A percentile compares a stretch with the other conserved stretches of the same genome.
Conservation (phyloP, 1,140 invertebrate species). For the Anastrepha obliqua region DNA sequence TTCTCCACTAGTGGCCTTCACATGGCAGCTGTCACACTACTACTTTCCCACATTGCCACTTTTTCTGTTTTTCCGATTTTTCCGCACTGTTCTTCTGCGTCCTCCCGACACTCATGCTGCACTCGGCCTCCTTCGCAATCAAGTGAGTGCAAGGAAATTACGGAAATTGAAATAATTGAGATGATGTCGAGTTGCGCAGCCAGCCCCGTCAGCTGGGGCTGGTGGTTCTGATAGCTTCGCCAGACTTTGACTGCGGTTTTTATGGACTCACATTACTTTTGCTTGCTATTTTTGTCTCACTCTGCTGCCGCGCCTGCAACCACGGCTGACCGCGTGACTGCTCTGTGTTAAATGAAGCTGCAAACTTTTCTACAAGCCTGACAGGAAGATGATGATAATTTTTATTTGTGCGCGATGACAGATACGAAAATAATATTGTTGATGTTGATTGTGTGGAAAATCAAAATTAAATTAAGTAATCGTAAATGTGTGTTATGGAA, state of each 20-base stretch:
- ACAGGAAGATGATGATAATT: slow-evolving; percentile 31
- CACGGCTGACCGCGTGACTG: neutral
- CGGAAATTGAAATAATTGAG: slow-evolving; percentile 46
- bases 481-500: neutral
- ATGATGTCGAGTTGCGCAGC: neutral
- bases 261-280: neutral
- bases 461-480: slow-evolving; percentile 26
- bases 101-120: neutral
- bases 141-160: slow-evolving; percentile 46
- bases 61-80: too few relatives aligned
- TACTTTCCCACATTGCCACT: too few relatives aligned
- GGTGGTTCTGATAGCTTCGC: neutral
- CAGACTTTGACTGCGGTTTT: slow-evolving; percentile 7
- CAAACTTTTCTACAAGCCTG: slow-evolving; percentile 44
- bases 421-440: slow-evolving; percentile 18
- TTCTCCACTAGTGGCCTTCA: neutral
- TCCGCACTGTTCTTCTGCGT: neutral
- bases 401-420: slow-evolving; percentile 21
- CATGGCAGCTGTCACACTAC: slow-evolving; percentile 30
- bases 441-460: slow-evolving; percentile 38
- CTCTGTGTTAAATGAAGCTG: slow-evolving; percentile 40
- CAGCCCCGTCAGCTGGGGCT: neutral
- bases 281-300: neutral
- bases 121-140: neutral
- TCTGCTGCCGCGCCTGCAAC: neutral